Conservation (phyloP, 2,888 invertebrate genomes). For the Megastigmus dorsalis region DNA sequence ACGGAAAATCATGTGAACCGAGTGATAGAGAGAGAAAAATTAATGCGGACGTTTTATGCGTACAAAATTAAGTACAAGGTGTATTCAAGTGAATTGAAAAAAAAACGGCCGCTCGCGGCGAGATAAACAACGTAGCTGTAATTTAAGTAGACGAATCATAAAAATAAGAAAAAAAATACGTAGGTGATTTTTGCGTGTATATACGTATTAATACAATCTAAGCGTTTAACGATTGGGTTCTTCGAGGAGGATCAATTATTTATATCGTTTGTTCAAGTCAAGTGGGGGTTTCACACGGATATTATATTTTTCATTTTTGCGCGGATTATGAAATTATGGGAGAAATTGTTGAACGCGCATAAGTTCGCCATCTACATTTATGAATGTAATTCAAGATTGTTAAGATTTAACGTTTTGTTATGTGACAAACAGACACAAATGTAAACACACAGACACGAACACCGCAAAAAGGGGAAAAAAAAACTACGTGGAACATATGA, state of each 20-base stretch:
- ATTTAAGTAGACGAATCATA: conserved; percentile 32
- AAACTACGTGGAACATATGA: conserved; percentile 20
- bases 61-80: conserved; percentile 43
- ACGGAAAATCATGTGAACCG: neutral
- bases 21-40: neutral
- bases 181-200: conserved; percentile 25
- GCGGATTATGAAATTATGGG: no score
- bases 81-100: conserved; percentile 30
- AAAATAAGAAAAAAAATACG: conserved; percentile 11
- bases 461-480: no score
- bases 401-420: conserved; percentile 35
- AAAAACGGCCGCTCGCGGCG: neutral
- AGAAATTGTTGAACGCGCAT: no score
- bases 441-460: no score
- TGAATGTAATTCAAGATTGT: conserved; percentile 8
- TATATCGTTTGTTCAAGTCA: no score
- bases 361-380: no score
- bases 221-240: conserved; percentile 21
- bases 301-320: no score
- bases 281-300: no score
- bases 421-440: no score
- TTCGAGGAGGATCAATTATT: no score
- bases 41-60: conserved; percentile 7
- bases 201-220: conserved; percentile 3
- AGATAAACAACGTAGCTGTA: conserved; percentile 32